Evolutionary conservation across 2,797 vertebrate species (phyloP).

Genomic region (Schizopygopsis malacanthus): DNA sequence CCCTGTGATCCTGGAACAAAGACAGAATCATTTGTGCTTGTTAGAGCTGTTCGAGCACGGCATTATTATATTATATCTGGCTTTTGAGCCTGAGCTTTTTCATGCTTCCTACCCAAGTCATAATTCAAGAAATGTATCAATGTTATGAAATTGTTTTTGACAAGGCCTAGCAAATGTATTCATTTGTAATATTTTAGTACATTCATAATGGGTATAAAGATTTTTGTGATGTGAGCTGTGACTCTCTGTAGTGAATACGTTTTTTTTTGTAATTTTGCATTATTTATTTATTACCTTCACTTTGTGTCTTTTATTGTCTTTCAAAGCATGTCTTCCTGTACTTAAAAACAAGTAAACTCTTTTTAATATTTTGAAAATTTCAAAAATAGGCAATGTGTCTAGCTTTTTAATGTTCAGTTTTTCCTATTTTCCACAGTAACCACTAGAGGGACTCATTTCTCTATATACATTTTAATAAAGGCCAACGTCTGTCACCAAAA

Average conservation of each 20-base stretch:
- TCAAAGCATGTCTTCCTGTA: not conserved
- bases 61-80: not conserved
- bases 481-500: not conserved
- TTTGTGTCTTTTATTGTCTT: not conserved
- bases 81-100: not conserved
- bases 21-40: not conserved
- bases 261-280: not conserved
- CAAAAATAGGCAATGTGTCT: not conserved
- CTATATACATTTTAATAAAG: not conserved
- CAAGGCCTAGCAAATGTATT: not conserved
- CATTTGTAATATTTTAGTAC: not conserved
- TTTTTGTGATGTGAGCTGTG: not conserved
- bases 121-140: not conserved
- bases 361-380: not conserved
- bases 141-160: not conserved
- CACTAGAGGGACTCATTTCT: constrained; percentile 22
- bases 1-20: constrained; percentile 18
- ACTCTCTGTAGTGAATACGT: too few species aligned
- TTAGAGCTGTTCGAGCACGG: constrained; percentile 12
- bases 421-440: not conserved
- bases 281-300: not conserved
- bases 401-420: not conserved
- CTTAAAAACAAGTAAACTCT: not conserved
- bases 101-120: not conserved
- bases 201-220: not conserved